Evolutionary conservation across 1,140 invertebrate genomes (phyloP).

Genomic region (Neoseiulus cucumeris): DNA sequence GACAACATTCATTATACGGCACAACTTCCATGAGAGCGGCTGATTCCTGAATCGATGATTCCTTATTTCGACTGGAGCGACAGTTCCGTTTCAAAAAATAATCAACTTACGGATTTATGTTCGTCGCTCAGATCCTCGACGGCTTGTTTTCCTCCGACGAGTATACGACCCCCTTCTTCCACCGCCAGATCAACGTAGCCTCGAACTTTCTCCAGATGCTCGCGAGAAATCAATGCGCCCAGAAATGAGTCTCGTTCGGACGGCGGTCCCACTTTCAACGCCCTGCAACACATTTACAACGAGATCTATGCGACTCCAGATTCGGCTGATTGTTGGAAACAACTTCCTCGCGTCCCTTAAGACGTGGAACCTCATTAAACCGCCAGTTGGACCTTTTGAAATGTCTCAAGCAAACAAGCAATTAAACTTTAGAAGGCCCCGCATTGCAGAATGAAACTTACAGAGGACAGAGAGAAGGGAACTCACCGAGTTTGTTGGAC

Average conservation of each 20-base stretch:
- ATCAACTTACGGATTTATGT: slow-evolving; percentile 24
- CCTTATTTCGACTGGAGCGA: no score
- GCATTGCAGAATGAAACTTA: no score
- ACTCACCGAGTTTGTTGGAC: slow-evolving; percentile 30
- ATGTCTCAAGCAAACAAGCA: not conserved
- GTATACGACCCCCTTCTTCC: slow-evolving; percentile 24
- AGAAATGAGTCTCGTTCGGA: slow-evolving; percentile 22
- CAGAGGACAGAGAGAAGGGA: no score
- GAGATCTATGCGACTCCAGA: slow-evolving; percentile 22
- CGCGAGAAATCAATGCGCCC: slow-evolving; percentile 27
- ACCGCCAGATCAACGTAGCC: slow-evolving; percentile 26
- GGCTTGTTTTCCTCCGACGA: slow-evolving; percentile 21
- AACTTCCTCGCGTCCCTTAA: slow-evolving; percentile 18
- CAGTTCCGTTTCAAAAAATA: not conserved
- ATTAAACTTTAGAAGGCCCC: slow-evolving; percentile 15
- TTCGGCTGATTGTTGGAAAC: slow-evolving; percentile 34
- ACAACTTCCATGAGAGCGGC: no score
- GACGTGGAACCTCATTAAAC: slow-evolving; percentile 22
- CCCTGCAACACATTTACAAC: slow-evolving; percentile 19
- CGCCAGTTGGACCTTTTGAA: no score
- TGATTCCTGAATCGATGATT: no score
- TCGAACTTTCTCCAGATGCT: slow-evolving; percentile 27
- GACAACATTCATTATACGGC: no score
- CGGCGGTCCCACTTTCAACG: slow-evolving; percentile 27
- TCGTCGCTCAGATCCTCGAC: slow-evolving; percentile 22